Conservation (phyloP, 1,140 invertebrate genomes). For the Drosophila nikananu region DNA sequence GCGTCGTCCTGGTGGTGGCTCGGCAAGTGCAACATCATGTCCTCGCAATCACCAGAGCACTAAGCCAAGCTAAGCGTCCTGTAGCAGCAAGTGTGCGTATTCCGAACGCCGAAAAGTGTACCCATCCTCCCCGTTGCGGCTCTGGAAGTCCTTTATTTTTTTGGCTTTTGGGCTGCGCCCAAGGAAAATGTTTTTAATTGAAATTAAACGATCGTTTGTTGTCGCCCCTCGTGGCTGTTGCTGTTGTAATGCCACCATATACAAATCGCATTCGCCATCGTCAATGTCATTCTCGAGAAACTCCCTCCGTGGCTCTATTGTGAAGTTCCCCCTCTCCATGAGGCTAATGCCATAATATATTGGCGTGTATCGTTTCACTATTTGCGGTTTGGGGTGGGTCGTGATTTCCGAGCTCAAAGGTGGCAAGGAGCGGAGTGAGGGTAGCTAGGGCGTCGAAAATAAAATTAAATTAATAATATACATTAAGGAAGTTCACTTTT, state of each 20-base stretch:
- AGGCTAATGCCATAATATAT: conserved; percentile 84
- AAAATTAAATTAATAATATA: no score
- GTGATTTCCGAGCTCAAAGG: conserved; percentile 63
- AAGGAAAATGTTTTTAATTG: conserved; percentile 83
- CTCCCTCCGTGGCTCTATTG: conserved; percentile 12
- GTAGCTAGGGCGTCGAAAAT: neutral
- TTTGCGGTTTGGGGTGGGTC: conserved; percentile 85
- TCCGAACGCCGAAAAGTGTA: conserved; percentile 54
- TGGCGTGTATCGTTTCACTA: conserved; percentile 77
- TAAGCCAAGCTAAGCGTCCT: conserved; percentile 77
- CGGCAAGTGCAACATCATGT: conserved; percentile 85
- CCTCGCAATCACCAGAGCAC: conserved; percentile 72
- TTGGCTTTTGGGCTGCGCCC: conserved; percentile 72
- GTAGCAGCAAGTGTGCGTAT: conserved; percentile 84
- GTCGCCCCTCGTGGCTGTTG: conserved; percentile 54
- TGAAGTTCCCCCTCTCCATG: conserved; percentile 6
- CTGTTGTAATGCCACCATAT: conserved; percentile 81
- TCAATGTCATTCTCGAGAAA: conserved; percentile 46
- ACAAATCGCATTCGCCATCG: conserved; percentile 78
- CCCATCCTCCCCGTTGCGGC: neutral
- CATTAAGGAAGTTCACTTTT: no score
- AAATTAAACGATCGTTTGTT: conserved; percentile 85
- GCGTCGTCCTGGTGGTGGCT: conserved; percentile 64
- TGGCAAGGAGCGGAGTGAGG: conserved; percentile 6
- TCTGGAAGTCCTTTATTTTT: conserved; percentile 59